Evolutionary conservation across 37 sponge, comb jelly and placozoan species (phyloP).

Genomic region (Halichondria panicea): DNA sequence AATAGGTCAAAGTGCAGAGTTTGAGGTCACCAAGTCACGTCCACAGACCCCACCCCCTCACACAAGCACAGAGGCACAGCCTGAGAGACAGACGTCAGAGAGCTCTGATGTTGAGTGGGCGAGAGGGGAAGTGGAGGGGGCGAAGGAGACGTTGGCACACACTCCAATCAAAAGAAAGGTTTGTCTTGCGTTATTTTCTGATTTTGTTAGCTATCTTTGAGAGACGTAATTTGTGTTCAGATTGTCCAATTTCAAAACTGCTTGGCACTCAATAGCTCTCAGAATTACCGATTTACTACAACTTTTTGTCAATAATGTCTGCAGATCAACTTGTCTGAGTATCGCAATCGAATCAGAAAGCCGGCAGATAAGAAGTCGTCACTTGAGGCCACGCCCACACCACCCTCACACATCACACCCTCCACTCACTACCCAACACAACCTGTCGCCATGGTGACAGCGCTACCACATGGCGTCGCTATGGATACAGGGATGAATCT

Average conservation of each 20-base stretch:
- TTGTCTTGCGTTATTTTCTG: not conserved
- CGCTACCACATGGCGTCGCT: not conserved
- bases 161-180: constrained; percentile 50
- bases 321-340: constrained; percentile 56
- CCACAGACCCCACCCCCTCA: too few relatives aligned
- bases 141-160: not conserved
- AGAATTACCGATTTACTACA: too few relatives aligned
- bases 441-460: constrained; percentile 1
- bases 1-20: too few relatives aligned
- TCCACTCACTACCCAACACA: not conserved
- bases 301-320: not conserved
- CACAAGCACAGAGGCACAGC: too few relatives aligned
- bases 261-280: too few relatives aligned
- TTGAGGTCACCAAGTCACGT: too few relatives aligned
- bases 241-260: too few relatives aligned
- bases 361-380: constrained; percentile 15
- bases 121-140: not conserved
- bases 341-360: constrained; percentile 41
- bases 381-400: constrained; percentile 3
- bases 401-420: not conserved
- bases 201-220: not conserved
- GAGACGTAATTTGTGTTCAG: too few relatives aligned
- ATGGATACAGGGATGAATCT: too few relatives aligned
- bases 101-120: not conserved
- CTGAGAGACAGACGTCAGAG: not conserved